Percentiles rank a stretch among this genome's conserved stretches.
Evolutionary conservation across 2,888 invertebrate genomes (phyloP).

Genomic region (Amphiduros pacificus): DNA sequence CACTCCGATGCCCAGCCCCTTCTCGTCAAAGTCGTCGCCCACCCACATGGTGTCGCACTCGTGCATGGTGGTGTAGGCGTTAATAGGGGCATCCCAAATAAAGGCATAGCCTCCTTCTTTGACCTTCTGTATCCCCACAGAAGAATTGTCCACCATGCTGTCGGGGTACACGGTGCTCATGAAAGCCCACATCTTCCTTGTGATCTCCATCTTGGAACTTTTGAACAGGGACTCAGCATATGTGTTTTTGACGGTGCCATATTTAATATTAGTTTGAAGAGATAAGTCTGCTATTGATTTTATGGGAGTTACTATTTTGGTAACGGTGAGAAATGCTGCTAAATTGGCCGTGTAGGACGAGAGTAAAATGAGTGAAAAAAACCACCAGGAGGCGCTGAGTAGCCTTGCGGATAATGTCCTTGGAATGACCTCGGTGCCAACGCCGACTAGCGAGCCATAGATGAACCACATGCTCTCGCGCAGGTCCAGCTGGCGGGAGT

Average conservation of each 20-base stretch:
- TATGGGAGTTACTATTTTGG: constrained; percentile 56
- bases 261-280: constrained; percentile 49
- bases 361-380: constrained; percentile 54
- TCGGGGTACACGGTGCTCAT: constrained; percentile 50
- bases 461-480: constrained; percentile 56
- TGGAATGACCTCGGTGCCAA: constrained; percentile 31
- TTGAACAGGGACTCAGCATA: constrained; percentile 54
- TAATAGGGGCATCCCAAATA: constrained; percentile 58
- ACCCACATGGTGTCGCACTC: constrained; percentile 67
- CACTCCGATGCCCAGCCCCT: constrained; percentile 56
- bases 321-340: constrained; percentile 56
- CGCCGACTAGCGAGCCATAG: constrained; percentile 53
- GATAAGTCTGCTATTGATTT: constrained; percentile 53
- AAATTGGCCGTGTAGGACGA: constrained; percentile 57
- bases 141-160: constrained; percentile 49
- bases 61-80: constrained; percentile 48
- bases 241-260: constrained; percentile 54
- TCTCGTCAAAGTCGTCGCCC: constrained; percentile 55
- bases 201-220: constrained; percentile 52
- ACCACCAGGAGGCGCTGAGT: constrained; percentile 56
- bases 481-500: constrained; percentile 32
- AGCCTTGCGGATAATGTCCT: constrained; percentile 40
- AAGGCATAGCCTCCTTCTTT: constrained; percentile 54
- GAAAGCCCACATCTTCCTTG: constrained; percentile 55
- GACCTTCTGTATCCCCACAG: constrained; percentile 47